Percentiles rank a stretch among this genome's conserved stretches.
These are phyloP conservation scores for Hemibagrus guttatus DNA, from an alignment of 2,797 vertebrate genomes.

Conservation along the genomic window DNA sequence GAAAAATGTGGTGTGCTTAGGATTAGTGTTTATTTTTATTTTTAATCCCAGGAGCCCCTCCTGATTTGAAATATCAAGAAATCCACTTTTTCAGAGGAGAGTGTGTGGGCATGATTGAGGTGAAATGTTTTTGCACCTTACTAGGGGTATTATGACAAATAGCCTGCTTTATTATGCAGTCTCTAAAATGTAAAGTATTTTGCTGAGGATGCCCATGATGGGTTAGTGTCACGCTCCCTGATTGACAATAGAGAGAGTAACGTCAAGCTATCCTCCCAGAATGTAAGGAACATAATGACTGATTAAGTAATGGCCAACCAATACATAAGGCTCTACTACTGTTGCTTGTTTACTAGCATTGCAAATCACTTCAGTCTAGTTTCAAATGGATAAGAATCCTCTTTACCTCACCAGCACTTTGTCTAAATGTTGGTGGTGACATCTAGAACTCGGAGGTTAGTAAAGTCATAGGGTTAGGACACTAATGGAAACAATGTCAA, in stretches of 20 bases:
- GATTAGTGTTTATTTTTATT: background rate
- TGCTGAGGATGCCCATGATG: background rate
- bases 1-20: background rate
- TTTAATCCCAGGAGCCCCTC: background rate
- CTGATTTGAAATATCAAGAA: background rate
- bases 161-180: background rate
- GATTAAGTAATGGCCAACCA: slow-evolving; percentile 35
- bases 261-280: background rate
- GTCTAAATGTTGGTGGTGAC: background rate
- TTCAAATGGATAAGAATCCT: background rate
- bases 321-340: background rate
- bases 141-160: background rate
- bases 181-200: background rate
- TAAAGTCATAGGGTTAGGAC: background rate
- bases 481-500: background rate
- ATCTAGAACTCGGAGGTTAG: background rate
- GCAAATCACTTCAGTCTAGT: background rate
- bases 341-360: background rate
- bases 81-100: background rate
- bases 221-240: background rate
- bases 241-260: background rate
- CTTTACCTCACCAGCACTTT: background rate
- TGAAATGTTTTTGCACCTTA: background rate
- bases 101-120: background rate
- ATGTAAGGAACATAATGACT: slow-evolving; percentile 8